phyloP scores from a whole-genome alignment of 1,140 invertebrate species.

The Drosophila mauritiana region DNA sequence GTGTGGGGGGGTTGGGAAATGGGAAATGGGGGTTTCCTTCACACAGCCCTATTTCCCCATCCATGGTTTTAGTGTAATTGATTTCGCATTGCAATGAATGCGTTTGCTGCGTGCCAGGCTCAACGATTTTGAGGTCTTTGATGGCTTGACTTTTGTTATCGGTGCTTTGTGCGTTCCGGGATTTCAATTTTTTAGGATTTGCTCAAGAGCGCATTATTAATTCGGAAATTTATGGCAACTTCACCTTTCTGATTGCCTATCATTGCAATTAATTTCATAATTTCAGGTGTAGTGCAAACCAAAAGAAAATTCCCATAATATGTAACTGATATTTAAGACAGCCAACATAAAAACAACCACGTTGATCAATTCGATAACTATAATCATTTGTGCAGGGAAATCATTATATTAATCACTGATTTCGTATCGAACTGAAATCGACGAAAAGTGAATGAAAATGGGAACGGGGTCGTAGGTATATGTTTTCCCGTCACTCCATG shows the following conservation, averaged over 20 bases:
- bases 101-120: conserved; percentile 72
- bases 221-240: neutral
- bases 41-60: neutral
- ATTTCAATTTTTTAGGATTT: conserved; percentile 21
- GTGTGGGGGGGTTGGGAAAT: neutral
- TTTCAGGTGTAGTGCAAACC: too few species aligned
- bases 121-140: conserved; percentile 41
- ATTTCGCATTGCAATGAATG: conserved; percentile 81
- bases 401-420: too few species aligned
- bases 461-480: neutral
- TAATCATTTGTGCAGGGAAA: neutral
- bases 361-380: too few species aligned
- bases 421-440: neutral
- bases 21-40: neutral
- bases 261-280: too few species aligned
- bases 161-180: conserved; percentile 9
- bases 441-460: neutral
- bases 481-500: conserved; percentile 16
- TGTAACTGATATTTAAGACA: too few species aligned
- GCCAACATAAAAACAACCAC: too few species aligned
- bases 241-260: neutral
- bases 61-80: conserved; percentile 70
- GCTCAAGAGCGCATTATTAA: too few species aligned
- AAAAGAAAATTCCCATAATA: too few species aligned
- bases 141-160: conserved; percentile 42